Evolutionary conservation across 2,888 invertebrate species (phyloP).

Genomic region (Uloborus plumipes): DNA sequence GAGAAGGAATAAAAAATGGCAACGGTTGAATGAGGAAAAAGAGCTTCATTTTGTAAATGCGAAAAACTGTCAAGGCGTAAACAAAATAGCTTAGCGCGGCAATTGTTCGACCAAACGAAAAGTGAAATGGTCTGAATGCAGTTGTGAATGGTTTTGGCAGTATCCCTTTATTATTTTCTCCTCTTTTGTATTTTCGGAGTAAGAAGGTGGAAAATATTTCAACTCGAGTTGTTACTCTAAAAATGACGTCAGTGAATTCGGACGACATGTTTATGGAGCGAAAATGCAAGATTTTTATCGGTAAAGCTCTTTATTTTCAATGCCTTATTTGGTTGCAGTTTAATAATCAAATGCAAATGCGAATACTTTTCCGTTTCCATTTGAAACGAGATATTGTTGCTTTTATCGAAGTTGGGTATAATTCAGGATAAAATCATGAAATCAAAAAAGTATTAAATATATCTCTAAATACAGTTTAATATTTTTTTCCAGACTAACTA

Average conservation of each 20-base stretch:
- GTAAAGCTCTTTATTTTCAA: too few species aligned
- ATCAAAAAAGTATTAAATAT: too few species aligned
- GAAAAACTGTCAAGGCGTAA: slow-evolving; percentile 47
- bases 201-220: slow-evolving; percentile 41
- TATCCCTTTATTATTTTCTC: slow-evolving; percentile 10
- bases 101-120: slow-evolving; percentile 49
- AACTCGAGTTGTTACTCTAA: slow-evolving; percentile 42
- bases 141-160: slow-evolving; percentile 33
- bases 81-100: slow-evolving; percentile 44
- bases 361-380: too few species aligned
- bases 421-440: too few species aligned
- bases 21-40: slow-evolving; percentile 10
- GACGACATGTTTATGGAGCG: too few species aligned
- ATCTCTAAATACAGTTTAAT: too few species aligned
- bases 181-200: slow-evolving; percentile 7
- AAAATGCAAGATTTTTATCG: too few species aligned
- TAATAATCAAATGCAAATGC: too few species aligned
- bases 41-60: slow-evolving; percentile 49
- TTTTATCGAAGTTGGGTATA: too few species aligned
- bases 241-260: slow-evolving; percentile 24
- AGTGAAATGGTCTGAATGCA: slow-evolving; percentile 54
- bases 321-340: too few species aligned
- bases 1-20: slow-evolving; percentile 1
- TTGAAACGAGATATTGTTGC: too few species aligned
- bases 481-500: too few species aligned